phyloP scores from a whole-genome alignment of 2,888 invertebrate genomes.

The Tinea semifulvella region DNA sequence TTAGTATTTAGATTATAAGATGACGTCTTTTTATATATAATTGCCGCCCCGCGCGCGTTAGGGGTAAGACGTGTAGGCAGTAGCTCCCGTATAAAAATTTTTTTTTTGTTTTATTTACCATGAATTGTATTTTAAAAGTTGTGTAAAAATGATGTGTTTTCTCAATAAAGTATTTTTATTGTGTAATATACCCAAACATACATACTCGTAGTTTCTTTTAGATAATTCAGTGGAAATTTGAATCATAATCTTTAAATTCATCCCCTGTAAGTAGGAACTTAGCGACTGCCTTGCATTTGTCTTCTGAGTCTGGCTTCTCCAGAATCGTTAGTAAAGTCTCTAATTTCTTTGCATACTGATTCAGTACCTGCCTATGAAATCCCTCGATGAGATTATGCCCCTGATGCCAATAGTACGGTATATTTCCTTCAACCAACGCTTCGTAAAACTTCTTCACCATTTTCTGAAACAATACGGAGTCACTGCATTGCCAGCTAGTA shows the following conservation, averaged over 20 bases:
- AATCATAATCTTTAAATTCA: conserved; percentile 33
- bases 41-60: too few species aligned
- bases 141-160: too few species aligned
- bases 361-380: conserved; percentile 24
- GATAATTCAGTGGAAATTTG: too few species aligned
- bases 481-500: conserved; percentile 33
- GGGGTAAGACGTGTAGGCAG: too few species aligned
- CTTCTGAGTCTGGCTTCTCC: conserved; percentile 22
- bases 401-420: conserved; percentile 59
- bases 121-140: too few species aligned
- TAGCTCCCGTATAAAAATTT: too few species aligned
- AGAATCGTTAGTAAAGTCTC: conserved; percentile 28
- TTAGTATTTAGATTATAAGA: too few species aligned
- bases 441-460: conserved; percentile 45
- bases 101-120: too few species aligned
- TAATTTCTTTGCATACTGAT: conserved; percentile 31
- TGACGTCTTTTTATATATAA: too few species aligned
- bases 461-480: conserved; percentile 35
- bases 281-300: conserved; percentile 33
- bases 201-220: too few species aligned
- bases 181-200: too few species aligned
- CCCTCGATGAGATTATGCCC: conserved; percentile 46
- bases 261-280: conserved; percentile 31
- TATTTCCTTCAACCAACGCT: conserved; percentile 30
- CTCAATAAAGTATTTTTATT: too few species aligned